phyloP scores from a whole-genome alignment of 2,888 invertebrate species.

The Caenorhabditis zanzibari region DNA sequence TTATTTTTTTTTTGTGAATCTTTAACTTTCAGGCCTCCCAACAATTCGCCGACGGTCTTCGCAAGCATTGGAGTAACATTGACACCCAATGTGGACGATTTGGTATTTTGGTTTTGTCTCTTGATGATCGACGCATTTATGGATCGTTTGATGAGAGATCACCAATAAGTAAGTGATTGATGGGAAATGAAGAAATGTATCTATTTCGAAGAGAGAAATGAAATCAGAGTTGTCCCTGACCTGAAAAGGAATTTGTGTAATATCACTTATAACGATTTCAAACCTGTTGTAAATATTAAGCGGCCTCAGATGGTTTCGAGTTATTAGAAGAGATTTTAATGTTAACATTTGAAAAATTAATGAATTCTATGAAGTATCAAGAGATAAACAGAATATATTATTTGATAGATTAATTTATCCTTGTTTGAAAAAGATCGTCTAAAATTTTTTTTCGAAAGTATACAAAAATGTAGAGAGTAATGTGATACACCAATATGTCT shows the following conservation, averaged over 20 bases:
- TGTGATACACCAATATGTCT: too few species aligned
- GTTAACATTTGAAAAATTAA: too few species aligned
- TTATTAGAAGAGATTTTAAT: not conserved
- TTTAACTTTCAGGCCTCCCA: conserved; percentile 64
- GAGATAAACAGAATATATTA: too few species aligned
- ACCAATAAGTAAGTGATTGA: conserved; percentile 66
- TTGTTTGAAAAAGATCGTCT: too few species aligned
- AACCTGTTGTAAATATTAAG: too few species aligned
- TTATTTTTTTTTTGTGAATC: not conserved
- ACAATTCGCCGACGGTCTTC: conserved; percentile 69
- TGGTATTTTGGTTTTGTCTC: conserved; percentile 70
- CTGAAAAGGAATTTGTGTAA: too few species aligned
- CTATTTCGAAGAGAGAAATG: not conserved
- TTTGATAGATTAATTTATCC: too few species aligned
- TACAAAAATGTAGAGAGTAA: too few species aligned
- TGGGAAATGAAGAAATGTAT: not conserved
- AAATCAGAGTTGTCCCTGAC: not conserved
- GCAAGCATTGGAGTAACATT: conserved; percentile 69
- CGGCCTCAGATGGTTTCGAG: not conserved
- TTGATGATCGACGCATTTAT: conserved; percentile 69
- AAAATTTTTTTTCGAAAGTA: too few species aligned
- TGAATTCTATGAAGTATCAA: too few species aligned
- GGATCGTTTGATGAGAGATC: conserved; percentile 69
- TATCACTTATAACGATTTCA: too few species aligned
- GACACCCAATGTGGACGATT: conserved; percentile 73